These are phyloP conservation scores for Sinocyclocheilus grahami DNA, from an alignment of 2,113 vertebrate genomes.

Conservation along the genomic window DNA sequence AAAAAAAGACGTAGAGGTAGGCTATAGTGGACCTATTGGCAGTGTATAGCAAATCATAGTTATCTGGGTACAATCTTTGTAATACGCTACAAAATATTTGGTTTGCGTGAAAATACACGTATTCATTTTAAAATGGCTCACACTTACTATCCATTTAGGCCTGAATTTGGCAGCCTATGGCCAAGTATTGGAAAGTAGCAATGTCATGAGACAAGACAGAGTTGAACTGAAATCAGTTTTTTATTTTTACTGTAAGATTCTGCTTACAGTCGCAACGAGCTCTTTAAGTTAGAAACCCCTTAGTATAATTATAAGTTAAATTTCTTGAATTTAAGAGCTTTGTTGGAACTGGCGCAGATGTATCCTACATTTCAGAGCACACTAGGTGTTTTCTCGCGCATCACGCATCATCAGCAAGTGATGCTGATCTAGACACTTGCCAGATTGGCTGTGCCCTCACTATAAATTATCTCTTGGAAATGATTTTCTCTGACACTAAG, in stretches of 20 bases:
- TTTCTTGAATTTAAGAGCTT: conserved; percentile 18
- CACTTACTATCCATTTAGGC: background rate
- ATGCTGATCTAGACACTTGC: background rate
- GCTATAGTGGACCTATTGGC: background rate
- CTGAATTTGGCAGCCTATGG: background rate
- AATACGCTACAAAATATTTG: conserved; percentile 12
- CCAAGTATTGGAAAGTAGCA: background rate
- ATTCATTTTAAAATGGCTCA: background rate
- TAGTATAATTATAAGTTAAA: background rate
- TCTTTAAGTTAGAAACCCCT: background rate
- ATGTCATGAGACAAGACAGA: background rate
- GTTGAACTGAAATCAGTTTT: background rate
- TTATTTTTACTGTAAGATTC: background rate
- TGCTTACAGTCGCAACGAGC: background rate
- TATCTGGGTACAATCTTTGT: conserved; percentile 17
- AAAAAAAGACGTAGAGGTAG: no score
- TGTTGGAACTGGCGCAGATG: background rate
- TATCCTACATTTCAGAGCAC: background rate
- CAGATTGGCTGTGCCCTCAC: background rate
- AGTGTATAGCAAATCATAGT: background rate
- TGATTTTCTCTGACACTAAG: background rate
- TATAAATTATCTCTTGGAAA: conserved; percentile 11
- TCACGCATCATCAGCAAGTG: conserved; percentile 7
- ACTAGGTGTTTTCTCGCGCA: background rate
- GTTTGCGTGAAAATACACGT: conserved; percentile 16